A percentile compares a stretch with the other conserved stretches of the same genome.
These are phyloP conservation scores for Desoria tigrina DNA, from an alignment of 2,888 invertebrate species.

Conservation along the genomic window DNA sequence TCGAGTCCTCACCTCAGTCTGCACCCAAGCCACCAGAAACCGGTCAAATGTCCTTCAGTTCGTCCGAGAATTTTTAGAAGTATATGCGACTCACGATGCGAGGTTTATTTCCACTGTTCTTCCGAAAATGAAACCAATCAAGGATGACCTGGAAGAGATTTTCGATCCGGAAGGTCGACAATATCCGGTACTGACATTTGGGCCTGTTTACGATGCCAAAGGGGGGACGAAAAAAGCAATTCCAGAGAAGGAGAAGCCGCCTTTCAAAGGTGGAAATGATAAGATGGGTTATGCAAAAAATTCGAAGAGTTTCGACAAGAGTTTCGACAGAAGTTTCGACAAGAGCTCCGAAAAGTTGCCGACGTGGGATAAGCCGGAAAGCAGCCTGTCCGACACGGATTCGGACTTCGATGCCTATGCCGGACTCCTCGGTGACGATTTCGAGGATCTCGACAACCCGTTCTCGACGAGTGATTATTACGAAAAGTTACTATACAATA, in stretches of 20 bases:
- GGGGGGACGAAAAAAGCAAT: too few relatives aligned
- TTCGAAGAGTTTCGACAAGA: too few relatives aligned
- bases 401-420: too few relatives aligned
- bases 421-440: too few relatives aligned
- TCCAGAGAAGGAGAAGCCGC: too few relatives aligned
- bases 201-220: not conserved
- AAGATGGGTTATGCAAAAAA: too few relatives aligned
- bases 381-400: too few relatives aligned
- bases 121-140: conserved; percentile 2
- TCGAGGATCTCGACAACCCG: too few relatives aligned
- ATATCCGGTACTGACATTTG: conserved; percentile 1
- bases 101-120: conserved; percentile 4
- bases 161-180: not conserved
- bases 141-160: conserved; percentile 7
- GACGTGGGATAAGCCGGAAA: too few relatives aligned
- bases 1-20: conserved; percentile 13
- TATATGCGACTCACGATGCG: conserved; percentile 22
- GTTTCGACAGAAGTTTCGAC: too few relatives aligned
- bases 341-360: too few relatives aligned
- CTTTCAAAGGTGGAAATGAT: too few relatives aligned
- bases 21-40: not conserved
- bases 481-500: not conserved
- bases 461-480: not conserved
- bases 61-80: conserved; percentile 24
- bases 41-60: conserved; percentile 14